Percentiles rank a stretch among this genome's conserved stretches.
Evolutionary conservation across 2,797 vertebrate species (phyloP).

Genomic region (Helicolenus hilgendorfi): DNA sequence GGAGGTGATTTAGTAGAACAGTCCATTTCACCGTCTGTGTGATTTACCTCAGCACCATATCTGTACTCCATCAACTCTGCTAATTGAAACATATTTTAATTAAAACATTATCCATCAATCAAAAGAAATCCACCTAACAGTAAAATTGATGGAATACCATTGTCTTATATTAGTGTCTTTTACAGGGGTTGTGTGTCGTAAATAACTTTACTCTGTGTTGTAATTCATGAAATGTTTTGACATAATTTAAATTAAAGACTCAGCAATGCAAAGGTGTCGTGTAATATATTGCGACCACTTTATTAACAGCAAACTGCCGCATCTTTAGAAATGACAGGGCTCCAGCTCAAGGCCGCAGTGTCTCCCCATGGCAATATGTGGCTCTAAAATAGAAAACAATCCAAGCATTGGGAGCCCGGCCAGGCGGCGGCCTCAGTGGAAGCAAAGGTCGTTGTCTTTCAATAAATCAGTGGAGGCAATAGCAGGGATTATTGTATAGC

Average conservation of each 20-base stretch:
- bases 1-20: slow-evolving; percentile 64
- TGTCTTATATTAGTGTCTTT: slow-evolving; percentile 43
- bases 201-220: slow-evolving; percentile 24
- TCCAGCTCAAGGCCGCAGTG: slow-evolving; percentile 40
- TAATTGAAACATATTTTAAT: slow-evolving; percentile 74
- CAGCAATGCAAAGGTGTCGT: slow-evolving; percentile 5
- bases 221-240: slow-evolving; percentile 28
- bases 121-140: slow-evolving; percentile 39
- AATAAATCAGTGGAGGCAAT: slow-evolving; percentile 80
- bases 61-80: slow-evolving; percentile 44
- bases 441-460: slow-evolving; percentile 76
- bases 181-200: slow-evolving; percentile 9
- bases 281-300: slow-evolving; percentile 41
- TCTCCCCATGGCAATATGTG: slow-evolving; percentile 60
- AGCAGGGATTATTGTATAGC: slow-evolving; percentile 75
- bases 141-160: slow-evolving; percentile 39
- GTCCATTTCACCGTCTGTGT: slow-evolving; percentile 35
- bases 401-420: slow-evolving; percentile 53
- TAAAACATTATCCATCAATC: slow-evolving; percentile 67
- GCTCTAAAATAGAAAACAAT: slow-evolving; percentile 73
- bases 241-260: neutral
- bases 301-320: slow-evolving; percentile 44
- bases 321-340: slow-evolving; percentile 33
- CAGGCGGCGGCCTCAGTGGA: slow-evolving; percentile 48
- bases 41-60: slow-evolving; percentile 62